These are phyloP conservation scores for Callyntrura guangdongensis DNA, from an alignment of 2,888 invertebrate species.

Conservation along the genomic window DNA sequence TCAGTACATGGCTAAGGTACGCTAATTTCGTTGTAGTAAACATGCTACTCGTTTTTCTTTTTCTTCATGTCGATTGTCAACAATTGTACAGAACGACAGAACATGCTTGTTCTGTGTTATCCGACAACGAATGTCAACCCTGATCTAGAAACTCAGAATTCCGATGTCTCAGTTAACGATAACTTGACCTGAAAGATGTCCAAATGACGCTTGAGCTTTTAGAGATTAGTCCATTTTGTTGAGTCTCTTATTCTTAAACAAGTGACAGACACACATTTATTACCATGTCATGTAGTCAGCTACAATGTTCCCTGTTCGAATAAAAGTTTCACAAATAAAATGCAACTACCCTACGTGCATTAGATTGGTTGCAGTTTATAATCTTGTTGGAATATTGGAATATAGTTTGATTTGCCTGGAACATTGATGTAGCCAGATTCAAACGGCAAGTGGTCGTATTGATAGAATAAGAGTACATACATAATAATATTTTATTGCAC, in stretches of 20 bases:
- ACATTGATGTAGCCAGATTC: too few relatives aligned
- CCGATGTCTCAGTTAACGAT: conserved; percentile 29
- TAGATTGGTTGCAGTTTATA: too few relatives aligned
- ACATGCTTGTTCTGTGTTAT: conserved; percentile 11
- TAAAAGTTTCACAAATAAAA: too few relatives aligned
- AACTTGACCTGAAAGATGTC: conserved; percentile 53
- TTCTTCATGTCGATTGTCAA: conserved; percentile 59
- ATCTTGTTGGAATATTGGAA: too few relatives aligned
- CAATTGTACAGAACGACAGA: conserved; percentile 18
- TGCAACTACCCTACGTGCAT: too few relatives aligned
- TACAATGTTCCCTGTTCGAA: not conserved
- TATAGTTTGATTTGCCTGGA: too few relatives aligned
- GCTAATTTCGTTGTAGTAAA: not conserved
- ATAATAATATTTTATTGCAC: too few relatives aligned
- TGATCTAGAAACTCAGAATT: conserved; percentile 56
- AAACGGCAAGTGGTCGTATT: too few relatives aligned
- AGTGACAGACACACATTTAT: not conserved
- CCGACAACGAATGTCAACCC: conserved; percentile 44
- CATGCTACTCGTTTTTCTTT: conserved; percentile 30
- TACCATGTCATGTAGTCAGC: conserved; percentile 10
- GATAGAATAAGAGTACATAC: too few relatives aligned
- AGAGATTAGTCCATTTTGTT: conserved; percentile 26
- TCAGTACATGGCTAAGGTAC: not conserved
- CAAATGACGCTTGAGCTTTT: conserved; percentile 19
- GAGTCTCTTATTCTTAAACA: not conserved